Evolutionary conservation across 2,888 invertebrate species (phyloP).

Genomic region (Chloromyia formosa): DNA sequence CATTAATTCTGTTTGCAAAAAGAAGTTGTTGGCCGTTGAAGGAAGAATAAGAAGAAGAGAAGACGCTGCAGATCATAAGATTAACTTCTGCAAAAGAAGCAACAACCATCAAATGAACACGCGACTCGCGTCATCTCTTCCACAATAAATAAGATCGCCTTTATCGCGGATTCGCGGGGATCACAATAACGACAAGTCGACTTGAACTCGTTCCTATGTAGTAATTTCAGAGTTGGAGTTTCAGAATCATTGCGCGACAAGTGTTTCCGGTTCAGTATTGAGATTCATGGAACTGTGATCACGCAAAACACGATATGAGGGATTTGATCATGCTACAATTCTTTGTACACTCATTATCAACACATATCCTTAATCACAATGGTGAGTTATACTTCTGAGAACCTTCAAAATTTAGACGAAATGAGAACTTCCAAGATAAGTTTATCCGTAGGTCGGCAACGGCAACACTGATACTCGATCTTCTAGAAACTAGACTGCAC

Average conservation of each 20-base stretch:
- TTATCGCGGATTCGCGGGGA: slow-evolving; percentile 14
- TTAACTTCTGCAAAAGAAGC: slow-evolving; percentile 9
- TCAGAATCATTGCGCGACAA: background rate
- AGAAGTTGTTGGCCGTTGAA: background rate
- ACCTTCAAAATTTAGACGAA: too few relatives aligned
- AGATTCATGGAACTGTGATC: too few relatives aligned
- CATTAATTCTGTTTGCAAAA: background rate
- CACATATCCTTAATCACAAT: too few relatives aligned
- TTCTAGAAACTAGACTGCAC: background rate
- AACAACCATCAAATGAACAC: slow-evolving; percentile 19
- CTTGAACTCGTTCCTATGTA: slow-evolving; percentile 16
- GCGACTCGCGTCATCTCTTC: slow-evolving; percentile 34
- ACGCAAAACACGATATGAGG: too few relatives aligned
- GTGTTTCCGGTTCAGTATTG: too few relatives aligned
- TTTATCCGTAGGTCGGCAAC: too few relatives aligned
- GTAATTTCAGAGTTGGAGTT: background rate
- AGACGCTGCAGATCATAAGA: slow-evolving; percentile 15
- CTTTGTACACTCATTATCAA: too few relatives aligned
- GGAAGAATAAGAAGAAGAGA: background rate
- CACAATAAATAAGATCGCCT: background rate
- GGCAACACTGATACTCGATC: too few relatives aligned
- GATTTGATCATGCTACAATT: too few relatives aligned
- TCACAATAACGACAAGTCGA: slow-evolving; percentile 12
- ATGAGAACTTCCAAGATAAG: too few relatives aligned
- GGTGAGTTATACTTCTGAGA: too few relatives aligned